Evolutionary conservation across 2,797 vertebrate species (phyloP), one percentile per base, ranked within the genome.

Genomic region (Ambastaia sidthimunki): DNA sequence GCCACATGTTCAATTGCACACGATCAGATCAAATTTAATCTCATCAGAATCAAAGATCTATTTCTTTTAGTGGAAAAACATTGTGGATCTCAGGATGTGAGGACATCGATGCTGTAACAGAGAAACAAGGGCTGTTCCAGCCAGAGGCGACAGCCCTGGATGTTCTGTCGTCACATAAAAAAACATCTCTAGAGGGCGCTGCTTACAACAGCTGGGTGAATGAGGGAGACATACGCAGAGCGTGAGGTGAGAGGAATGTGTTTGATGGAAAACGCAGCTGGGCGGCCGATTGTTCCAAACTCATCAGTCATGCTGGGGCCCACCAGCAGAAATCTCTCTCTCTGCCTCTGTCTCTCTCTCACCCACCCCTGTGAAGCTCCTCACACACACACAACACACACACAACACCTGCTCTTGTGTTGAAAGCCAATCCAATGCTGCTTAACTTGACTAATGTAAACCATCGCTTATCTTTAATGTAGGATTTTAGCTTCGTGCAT

Each of bases 261-360:
- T 92, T 80, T 94, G 94, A 94, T 94, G 92, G 93, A 94, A 94
- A 93, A 92, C 90, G 91, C 93, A 94, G 94, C 94, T 94, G 94
- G 92, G 90, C 87, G 90, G 90, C 91, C 91, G 90, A 94, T 94
- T 93, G 91, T 92, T 93, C 91, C 92, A 93, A 91, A 89, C 88
- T 93, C 91, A 91, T 92, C 92, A 92, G 92, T 94, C 92, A 92
- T 91, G 90, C 91, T 92, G 92, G 91, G 93, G 92, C 92, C 93
- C 91, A 93, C 93, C 91, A 91, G 91, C 92, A 92, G 92, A 83
- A 84, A 67, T 66, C 81, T 66, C 68, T 81, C 80, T 48, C 41
- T 50, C 67, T 44, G 19, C 57, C 69, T 72, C 67, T 78, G 12
- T 79, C 52, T 68, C 78, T 48, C 68, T 41, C 68, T 37, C 52